Base-by-base conservation (phyloP, 2,113 vertebrate species). In the Sceloporus tristichus region DNA sequence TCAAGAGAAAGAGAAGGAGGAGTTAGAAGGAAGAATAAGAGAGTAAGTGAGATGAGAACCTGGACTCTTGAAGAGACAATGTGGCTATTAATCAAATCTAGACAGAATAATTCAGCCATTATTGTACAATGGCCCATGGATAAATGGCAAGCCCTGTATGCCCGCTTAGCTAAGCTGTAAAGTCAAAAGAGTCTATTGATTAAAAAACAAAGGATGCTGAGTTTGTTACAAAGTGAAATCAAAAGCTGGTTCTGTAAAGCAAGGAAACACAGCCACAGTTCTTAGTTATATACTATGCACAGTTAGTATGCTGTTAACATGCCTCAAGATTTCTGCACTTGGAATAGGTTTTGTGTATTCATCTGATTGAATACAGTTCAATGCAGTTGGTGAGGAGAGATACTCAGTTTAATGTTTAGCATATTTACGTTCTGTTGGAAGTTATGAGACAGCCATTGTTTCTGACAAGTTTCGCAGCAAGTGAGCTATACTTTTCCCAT, bases 401-500 rank as follows among this genome's bases (percentile, higher is more conserved):
- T 85, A 92, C 92, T 94, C 85, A 92, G 80, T 92, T 94, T 94
- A 92, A 85, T 84, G 29, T 94, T 93, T 94, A 89, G 81, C 89
- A 94, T 92, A 94, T 94, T 96, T 95, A 87, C 82, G 85, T 91
- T 68, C 94, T 89, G 48, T 79, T 88, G 82, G 91, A 89, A 54
- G 34, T 84, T 94, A 94, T 87, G 88, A 90, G 95, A 95, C 90
- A 94, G 85, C 89, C 68, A 95, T 96, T 95, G 92, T 93, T 96
- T 96, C 94, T 92, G 94, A 90, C 92, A 95, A 90, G 62, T 82
- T 93, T 95, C 94, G 93, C 87, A 94, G 94, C 96, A 96, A 95
- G 84, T 92, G 91, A 89, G 89, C 91, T 74, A 74, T 84, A 92
- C 76, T 93, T 94, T 90, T 93, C 18, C 83, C 83, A 85, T 85